Evolutionary conservation across 2,888 invertebrate genomes (phyloP).

Genomic region (Hemicrepidius hirtus): DNA sequence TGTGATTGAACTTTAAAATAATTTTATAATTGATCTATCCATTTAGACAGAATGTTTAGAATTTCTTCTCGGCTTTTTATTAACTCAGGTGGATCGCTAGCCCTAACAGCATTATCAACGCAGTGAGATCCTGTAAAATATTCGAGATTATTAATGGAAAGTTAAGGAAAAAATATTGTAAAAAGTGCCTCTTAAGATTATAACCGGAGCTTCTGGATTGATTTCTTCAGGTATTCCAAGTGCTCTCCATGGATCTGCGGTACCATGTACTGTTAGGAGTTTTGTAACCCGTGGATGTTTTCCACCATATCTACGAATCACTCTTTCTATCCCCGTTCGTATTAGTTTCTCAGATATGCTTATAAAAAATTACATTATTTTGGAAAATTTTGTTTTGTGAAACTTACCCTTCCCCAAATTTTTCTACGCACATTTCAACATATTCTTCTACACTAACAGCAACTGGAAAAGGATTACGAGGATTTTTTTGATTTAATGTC

Average conservation of each 20-base stretch:
- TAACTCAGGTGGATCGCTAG: background rate
- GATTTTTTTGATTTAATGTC: slow-evolving; percentile 10
- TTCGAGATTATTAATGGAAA: no score
- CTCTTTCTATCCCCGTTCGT: slow-evolving; percentile 14
- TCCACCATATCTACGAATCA: slow-evolving; percentile 32
- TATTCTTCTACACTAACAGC: slow-evolving; percentile 16
- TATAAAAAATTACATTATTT: background rate
- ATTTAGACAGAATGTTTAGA: slow-evolving; percentile 7
- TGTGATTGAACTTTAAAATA: no score
- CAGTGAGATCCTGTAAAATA: slow-evolving; percentile 2
- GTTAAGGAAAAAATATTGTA: background rate
- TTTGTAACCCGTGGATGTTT: slow-evolving; percentile 27
- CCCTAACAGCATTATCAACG: background rate
- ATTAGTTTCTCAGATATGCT: background rate
- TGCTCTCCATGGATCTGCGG: slow-evolving; percentile 29
- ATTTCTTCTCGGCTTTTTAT: background rate
- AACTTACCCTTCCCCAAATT: slow-evolving; percentile 12
- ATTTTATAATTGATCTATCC: background rate
- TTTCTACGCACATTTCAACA: slow-evolving; percentile 1
- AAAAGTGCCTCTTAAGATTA: slow-evolving; percentile 1
- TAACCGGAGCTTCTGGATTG: slow-evolving; percentile 11
- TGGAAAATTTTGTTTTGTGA: background rate
- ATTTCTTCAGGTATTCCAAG: slow-evolving; percentile 9
- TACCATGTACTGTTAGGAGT: slow-evolving; percentile 31
- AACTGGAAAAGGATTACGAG: slow-evolving; percentile 17